Evolutionary conservation across 2,113 vertebrate species (phyloP).

Genomic region (Axis porcinus): DNA sequence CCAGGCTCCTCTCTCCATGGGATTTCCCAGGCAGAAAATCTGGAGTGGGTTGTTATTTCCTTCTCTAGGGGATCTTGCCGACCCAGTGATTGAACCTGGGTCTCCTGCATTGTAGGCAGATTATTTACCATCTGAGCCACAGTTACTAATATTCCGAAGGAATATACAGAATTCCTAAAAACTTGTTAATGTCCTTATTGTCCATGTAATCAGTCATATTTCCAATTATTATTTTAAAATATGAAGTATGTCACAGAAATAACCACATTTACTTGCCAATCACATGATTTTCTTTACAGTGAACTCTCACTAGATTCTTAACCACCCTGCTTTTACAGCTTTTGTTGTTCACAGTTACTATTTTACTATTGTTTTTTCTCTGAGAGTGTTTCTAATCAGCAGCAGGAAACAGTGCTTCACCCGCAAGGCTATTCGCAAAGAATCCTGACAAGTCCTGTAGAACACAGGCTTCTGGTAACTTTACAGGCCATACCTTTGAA

Average conservation of each 20-base stretch:
- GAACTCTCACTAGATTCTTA: rapidly evolving
- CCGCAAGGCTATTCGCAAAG: background rate
- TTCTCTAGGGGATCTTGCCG: background rate
- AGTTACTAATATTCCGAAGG: background rate
- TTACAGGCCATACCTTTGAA: too few species aligned
- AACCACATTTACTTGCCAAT: rapidly evolving
- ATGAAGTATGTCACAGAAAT: background rate
- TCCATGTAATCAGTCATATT: too few species aligned
- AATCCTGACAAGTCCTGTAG: background rate
- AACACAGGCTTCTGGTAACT: background rate
- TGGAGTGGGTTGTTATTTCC: background rate
- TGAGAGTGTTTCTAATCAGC: background rate
- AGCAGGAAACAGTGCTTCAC: background rate
- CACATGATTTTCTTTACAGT: rapidly evolving
- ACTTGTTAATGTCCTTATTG: background rate
- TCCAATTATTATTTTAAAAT: background rate
- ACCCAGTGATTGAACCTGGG: background rate
- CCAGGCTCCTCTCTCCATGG: background rate
- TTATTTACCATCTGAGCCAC: background rate
- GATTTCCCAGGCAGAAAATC: background rate
- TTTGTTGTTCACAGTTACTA: rapidly evolving
- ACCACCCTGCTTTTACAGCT: rapidly evolving
- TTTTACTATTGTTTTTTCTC: too few species aligned
- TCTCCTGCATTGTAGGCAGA: background rate
- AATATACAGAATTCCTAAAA: background rate